Evolutionary conservation across 1,140 invertebrate genomes (phyloP).

Genomic region (Orchesella cincta): DNA sequence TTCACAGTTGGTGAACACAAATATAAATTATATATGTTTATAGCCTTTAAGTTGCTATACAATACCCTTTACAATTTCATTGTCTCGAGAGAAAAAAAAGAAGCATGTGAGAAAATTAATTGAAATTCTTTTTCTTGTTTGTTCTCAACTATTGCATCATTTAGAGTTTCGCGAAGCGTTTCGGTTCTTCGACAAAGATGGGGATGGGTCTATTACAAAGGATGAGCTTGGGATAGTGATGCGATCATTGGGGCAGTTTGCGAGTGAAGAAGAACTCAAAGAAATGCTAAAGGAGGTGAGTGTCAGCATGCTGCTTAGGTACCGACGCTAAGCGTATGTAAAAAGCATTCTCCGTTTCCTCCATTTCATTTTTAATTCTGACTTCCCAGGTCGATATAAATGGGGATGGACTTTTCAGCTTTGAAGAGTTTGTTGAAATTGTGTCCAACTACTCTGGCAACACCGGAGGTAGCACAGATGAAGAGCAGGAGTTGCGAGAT

Average conservation of each 20-base stretch:
- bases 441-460: slow-evolving; percentile 77
- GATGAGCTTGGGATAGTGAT: slow-evolving; percentile 81
- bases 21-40: not conserved
- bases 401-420: slow-evolving; percentile 85
- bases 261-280: slow-evolving; percentile 76
- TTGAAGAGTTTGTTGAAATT: slow-evolving; percentile 90
- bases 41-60: not conserved
- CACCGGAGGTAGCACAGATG: slow-evolving; percentile 61
- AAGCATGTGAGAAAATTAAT: not conserved
- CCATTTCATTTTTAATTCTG: too few relatives aligned
- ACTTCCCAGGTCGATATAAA: slow-evolving; percentile 45
- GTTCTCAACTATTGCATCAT: slow-evolving; percentile 9
- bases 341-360: too few relatives aligned
- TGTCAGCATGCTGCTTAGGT: too few relatives aligned
- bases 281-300: slow-evolving; percentile 83
- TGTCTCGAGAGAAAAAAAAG: too few relatives aligned
- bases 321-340: too few relatives aligned
- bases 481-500: slow-evolving; percentile 82
- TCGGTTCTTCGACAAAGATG: slow-evolving; percentile 84
- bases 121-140: not conserved
- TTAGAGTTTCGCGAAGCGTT: slow-evolving; percentile 83
- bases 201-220: slow-evolving; percentile 83
- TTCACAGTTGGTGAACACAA: not conserved
- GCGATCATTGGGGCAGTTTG: slow-evolving; percentile 80
- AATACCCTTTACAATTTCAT: too few relatives aligned